Base-by-base conservation (phyloP, 2,888 invertebrate genomes). In the Ypsolopha sequella region DNA sequence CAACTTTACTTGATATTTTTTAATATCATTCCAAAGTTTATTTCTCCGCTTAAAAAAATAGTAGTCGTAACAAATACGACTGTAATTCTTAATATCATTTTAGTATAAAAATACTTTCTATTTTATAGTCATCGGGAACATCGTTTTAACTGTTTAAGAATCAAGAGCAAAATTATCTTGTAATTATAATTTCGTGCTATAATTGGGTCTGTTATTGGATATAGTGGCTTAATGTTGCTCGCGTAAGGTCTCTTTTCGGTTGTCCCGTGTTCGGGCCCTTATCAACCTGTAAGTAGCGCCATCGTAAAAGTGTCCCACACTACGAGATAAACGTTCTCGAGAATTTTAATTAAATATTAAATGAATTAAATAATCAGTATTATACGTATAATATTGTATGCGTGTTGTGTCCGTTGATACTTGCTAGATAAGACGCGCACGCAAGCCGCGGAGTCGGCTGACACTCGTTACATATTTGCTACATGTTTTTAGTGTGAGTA, bases 271-370 rank as follows among this genome's bases (percentile, higher is more conserved):
- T 45, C 7, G 36, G 67, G 66, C 68, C 66, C 74, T 85, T 85
- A 85, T 86, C 86, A 76, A 76, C 73, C 70, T 75, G 74, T 77
- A 76, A 78, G 84, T 76, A 85, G 82, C 78, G 75, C 75, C 84
- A 73, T 82, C 86, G 82, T 84, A 81, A 85, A 85, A 79, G 81
- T 84, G 85, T 85, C 84, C 85, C 76, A 84, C 85, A 82, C 80
- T 84, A 81, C 77, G 77, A 84, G 86, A 85, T 85, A 86, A 86
- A 77, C 76, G 76, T 74, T 81, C 76, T 73, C 71, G 78, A 75
- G 84, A 82, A 84, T 84, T 82, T 86, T 82, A 85, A 86, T 86
- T 84, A 85, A 85, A 86, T 84, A 85, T 85, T 82, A 85, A 85
- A 81, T 62, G 82, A 85, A 85, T 85, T 80, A 80, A 85, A 86